These are phyloP conservation scores for Drosophila siamana DNA, from an alignment of 2,888 invertebrate species.

Conservation along the genomic window DNA sequence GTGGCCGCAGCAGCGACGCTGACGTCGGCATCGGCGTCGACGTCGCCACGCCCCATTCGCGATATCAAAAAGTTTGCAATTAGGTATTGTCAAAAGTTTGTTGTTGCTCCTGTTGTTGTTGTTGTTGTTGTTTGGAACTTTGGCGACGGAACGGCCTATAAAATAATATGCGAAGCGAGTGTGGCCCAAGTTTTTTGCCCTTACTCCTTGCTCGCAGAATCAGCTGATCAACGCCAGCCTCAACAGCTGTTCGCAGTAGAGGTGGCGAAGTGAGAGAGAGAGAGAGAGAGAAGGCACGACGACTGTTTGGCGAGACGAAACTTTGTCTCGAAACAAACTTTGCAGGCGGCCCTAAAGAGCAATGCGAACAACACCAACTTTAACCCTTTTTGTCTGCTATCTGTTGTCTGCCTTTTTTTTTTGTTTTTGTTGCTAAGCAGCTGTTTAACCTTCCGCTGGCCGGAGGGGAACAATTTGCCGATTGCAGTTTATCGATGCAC, in stretches of 20 bases:
- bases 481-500: background rate
- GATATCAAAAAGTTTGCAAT: constrained; percentile 76
- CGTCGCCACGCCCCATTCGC: constrained; percentile 49
- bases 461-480: background rate
- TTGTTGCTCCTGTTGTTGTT: constrained; percentile 54
- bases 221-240: constrained; percentile 47
- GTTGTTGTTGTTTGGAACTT: constrained; percentile 67
- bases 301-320: constrained; percentile 63
- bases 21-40: background rate
- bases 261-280: background rate
- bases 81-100: constrained; percentile 77
- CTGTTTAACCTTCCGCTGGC: constrained; percentile 5
- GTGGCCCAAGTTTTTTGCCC: constrained; percentile 46
- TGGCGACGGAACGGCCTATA: constrained; percentile 77
- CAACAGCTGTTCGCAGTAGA: constrained; percentile 47
- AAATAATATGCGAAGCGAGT: constrained; percentile 64
- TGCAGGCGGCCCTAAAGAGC: constrained; percentile 60
- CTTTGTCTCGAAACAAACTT: constrained; percentile 72
- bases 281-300: too few relatives aligned
- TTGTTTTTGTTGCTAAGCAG: background rate
- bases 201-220: background rate
- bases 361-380: constrained; percentile 32
- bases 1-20: constrained; percentile 13
- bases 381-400: constrained; percentile 41
- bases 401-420: constrained; percentile 5